These are phyloP conservation scores for Drosophila dunni DNA, from an alignment of 1,140 invertebrate genomes.

Conservation along the genomic window DNA sequence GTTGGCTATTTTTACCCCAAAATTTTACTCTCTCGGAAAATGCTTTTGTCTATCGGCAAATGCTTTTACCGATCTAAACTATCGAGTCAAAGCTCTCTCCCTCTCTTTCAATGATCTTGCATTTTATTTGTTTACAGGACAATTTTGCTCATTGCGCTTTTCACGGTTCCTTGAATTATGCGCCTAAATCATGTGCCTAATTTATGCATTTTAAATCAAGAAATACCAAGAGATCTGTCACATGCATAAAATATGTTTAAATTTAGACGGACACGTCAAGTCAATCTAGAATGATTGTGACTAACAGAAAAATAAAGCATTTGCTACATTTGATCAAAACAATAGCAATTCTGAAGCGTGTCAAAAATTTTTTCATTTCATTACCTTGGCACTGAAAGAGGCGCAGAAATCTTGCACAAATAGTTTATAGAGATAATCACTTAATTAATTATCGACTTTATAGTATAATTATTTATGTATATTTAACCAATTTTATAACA, in stretches of 20 bases:
- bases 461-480: too few species aligned
- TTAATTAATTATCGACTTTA: neutral
- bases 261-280: slow-evolving; percentile 71
- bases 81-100: neutral
- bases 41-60: slow-evolving; percentile 25
- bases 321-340: slow-evolving; percentile 63
- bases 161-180: slow-evolving; percentile 49
- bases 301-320: slow-evolving; percentile 61
- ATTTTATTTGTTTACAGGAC: slow-evolving; percentile 17
- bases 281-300: slow-evolving; percentile 56
- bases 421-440: slow-evolving; percentile 1
- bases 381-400: slow-evolving; percentile 36
- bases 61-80: slow-evolving; percentile 16
- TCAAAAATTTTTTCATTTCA: slow-evolving; percentile 13
- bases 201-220: slow-evolving; percentile 67
- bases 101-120: neutral
- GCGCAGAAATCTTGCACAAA: slow-evolving; percentile 7
- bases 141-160: slow-evolving; percentile 11
- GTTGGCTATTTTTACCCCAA: slow-evolving; percentile 71
- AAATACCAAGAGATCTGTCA: slow-evolving; percentile 49
- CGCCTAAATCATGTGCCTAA: slow-evolving; percentile 4
- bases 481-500: too few species aligned
- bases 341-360: slow-evolving; percentile 45
- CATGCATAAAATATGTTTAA: slow-evolving; percentile 61
- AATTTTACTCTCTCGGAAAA: slow-evolving; percentile 38